Evolutionary conservation across 1,140 invertebrate species (phyloP), one percentile per base, ranked within the genome.

Genomic region (Manduca sexta): DNA sequence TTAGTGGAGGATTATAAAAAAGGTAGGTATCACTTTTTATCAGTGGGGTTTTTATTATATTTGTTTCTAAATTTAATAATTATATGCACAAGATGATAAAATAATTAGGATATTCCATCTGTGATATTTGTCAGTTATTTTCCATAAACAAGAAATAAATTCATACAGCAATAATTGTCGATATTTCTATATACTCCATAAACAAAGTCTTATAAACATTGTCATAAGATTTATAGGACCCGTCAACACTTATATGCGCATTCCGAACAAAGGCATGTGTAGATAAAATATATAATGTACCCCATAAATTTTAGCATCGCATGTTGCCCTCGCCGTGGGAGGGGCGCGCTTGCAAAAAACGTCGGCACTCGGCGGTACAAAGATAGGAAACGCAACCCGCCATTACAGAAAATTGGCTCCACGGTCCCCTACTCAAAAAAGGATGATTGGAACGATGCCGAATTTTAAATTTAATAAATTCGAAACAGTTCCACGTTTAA

Each of bases 361-460:
- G 73, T 67, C 74, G 78, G 76, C 75, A 64, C 59, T 64, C 65
- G 60, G 33, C 55, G 43, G 64, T 59, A 69, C 74, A 84, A 81
- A 81, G 71, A 75, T 73, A 78, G 72, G 60, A 70, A 73, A 79
- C 70, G 69, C 65, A 80, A 69, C 70, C 75, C 66, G 63, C 73
- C 69, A 82, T 81, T 82, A 77, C 64, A 77, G 69, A 73, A 79
- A 80, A 82, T 84, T 81, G 78, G 71, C 62, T 70, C 64, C 63
- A 46, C 63, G 64, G 59, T 63, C 57, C 69, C 66, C 56, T 62
- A 56, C 45, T 55, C 45, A 49, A 65, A 39, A 59, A 59, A 46
- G 37, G 39, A 17, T 57, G 52, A 62, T 64, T 56, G 44, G 38
- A 48, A 54, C 56, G 53, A 47, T 59, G 47, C 52, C 40, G 63